Base-by-base conservation (phyloP, 2,797 vertebrate species). In the Parauchenoglanis punctatus region DNA sequence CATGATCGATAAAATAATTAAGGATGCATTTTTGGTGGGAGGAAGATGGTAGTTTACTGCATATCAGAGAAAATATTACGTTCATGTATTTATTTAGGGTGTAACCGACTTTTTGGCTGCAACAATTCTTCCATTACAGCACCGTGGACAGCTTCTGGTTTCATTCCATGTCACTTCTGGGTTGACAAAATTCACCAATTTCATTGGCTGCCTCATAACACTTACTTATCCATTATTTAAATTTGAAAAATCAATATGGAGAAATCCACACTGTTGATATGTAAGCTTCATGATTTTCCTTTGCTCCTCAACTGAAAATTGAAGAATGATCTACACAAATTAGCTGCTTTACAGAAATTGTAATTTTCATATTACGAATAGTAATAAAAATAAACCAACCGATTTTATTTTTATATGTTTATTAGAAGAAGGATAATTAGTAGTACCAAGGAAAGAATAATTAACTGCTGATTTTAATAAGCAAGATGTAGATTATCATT, bases 111-210 rank as follows among this genome's bases (percentile, higher is more conserved):
- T 58, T 63, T 81, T 63, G n/a, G 20, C 7, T 28, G 31, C n/a
- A 81, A 13, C 12, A 40, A 28, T 25, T 3, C 59, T 17, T 83
- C 46, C 68, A 49, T 59, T 94, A 93, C 93, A 95, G 94, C 88
- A 95, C 94, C 93, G 4, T 28, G 91, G 93, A 94, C 91, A 94
- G 93, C 88, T 90, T 91, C 92, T 18, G 46, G 54, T 35, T 44
- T 52, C 5, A 70, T 13, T n/a, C 44, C 1, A 25, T 8, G 35
- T 7, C 23, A 46, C 56, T 44, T 44, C 35, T 2, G 23, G 28
- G 7, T 77, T 80, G 20, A 59, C 59, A 25, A 58, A 63, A 46
- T 81, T 25, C 12, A 7, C 23, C n/a, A 3, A 18, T 87, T 80
- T 84, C 11, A 81, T 40, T 81, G 52, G n/a, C n/a, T 28, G 75